Conservation (phyloP, 2,888 invertebrate species). For the Dendrolimus houi region DNA sequence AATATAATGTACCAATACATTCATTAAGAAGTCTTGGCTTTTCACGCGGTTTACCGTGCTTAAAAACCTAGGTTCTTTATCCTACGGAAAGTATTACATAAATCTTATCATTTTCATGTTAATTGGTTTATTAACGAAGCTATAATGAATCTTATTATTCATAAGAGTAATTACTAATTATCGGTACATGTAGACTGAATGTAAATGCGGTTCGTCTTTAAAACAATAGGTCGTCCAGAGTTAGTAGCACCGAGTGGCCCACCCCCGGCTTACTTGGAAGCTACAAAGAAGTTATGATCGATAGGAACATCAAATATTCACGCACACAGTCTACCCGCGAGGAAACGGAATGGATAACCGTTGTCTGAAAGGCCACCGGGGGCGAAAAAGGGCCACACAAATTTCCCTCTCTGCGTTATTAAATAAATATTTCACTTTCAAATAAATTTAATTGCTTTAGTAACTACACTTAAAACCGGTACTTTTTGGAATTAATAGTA, state of each 20-base stretch:
- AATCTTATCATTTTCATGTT: no score
- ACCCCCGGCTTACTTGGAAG: constrained; percentile 20
- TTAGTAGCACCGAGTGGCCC: constrained; percentile 9
- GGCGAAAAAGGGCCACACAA: constrained; percentile 35
- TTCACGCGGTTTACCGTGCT: no score
- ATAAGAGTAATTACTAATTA: no score
- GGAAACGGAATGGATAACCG: constrained; percentile 61
- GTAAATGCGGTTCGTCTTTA: background rate
- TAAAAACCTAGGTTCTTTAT: no score
- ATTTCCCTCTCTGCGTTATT: constrained; percentile 44
- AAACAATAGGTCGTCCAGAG: constrained; percentile 1
- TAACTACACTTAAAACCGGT: no score
- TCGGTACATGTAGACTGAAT: background rate
- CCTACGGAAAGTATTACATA: no score
- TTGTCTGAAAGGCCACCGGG: constrained; percentile 62
- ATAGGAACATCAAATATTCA: constrained; percentile 72
- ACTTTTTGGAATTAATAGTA: no score
- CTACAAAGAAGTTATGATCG: constrained; percentile 69
- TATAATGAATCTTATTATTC: no score
- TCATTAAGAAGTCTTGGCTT: no score
- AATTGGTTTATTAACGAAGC: no score
- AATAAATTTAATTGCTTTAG: constrained; percentile 18
- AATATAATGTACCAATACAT: no score
- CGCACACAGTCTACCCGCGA: constrained; percentile 45
- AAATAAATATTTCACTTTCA: constrained; percentile 32